Evolutionary conservation across 2,113 vertebrate species (phyloP).

Genomic region (Mugil cephalus): DNA sequence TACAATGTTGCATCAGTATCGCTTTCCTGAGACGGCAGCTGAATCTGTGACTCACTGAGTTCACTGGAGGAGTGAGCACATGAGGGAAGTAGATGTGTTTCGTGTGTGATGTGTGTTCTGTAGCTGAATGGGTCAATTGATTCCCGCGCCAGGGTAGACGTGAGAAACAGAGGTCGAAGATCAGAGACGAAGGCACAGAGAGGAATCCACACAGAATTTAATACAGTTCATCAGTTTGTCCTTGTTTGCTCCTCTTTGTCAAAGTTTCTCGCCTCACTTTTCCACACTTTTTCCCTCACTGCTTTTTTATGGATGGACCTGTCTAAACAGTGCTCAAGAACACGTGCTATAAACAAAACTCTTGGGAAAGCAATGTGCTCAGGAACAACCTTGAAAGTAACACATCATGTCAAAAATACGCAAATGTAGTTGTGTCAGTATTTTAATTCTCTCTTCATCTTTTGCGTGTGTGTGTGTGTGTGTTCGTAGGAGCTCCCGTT

Average conservation of each 20-base stretch:
- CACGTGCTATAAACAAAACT: too few species aligned
- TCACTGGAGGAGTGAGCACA: neutral
- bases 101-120: neutral
- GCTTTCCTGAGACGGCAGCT: conserved; percentile 13
- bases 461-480: conserved; percentile 23
- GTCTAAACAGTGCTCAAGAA: too few species aligned
- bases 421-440: neutral
- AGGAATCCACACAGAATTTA: neutral
- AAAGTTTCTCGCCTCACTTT: conserved; percentile 1
- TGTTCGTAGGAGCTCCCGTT: conserved; percentile 91
- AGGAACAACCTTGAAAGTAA: too few species aligned
- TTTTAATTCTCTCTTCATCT: neutral
- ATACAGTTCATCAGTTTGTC: conserved; percentile 7
- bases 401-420: neutral
- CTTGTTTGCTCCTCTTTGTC: neutral
- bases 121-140: conserved; percentile 16
- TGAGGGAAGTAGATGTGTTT: conserved; percentile 13
- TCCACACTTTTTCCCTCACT: neutral
- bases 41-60: conserved; percentile 48
- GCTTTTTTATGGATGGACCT: too few species aligned
- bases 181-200: conserved; percentile 2
- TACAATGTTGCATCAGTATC: neutral
- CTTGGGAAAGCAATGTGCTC: neutral
- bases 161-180: conserved; percentile 38
- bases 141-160: conserved; percentile 9